Evolutionary conservation across 2,888 invertebrate species (phyloP).

Genomic region (Drosophila mettleri): DNA sequence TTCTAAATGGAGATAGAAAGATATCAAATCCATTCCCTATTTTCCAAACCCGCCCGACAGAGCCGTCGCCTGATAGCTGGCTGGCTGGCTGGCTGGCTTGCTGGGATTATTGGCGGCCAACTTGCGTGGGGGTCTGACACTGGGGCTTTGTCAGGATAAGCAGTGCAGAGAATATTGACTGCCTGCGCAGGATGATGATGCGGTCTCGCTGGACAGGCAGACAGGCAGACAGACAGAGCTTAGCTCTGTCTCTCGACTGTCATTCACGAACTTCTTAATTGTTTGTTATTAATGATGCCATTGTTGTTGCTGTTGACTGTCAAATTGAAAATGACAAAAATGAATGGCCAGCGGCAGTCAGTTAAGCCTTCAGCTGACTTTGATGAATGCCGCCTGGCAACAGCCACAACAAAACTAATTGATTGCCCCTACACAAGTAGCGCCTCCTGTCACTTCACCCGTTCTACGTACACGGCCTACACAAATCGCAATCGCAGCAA

Average conservation of each 20-base stretch:
- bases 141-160: conserved; percentile 45
- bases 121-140: conserved; percentile 39
- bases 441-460: not conserved
- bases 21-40: conserved; percentile 7
- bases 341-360: conserved; percentile 40
- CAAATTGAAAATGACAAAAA: conserved; percentile 69
- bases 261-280: conserved; percentile 70
- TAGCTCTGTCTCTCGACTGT: conserved; percentile 48
- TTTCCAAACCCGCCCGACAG: no score
- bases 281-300: conserved; percentile 73
- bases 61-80: no score
- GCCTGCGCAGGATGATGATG: conserved; percentile 38
- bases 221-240: conserved; percentile 25
- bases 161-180: no score
- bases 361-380: conserved; percentile 59
- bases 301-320: conserved; percentile 53
- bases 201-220: conserved; percentile 21
- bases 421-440: conserved; percentile 48
- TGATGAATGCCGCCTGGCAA: conserved; percentile 70
- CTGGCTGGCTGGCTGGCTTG: no score
- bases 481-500: conserved; percentile 48
- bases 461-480: not conserved
- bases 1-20: conserved; percentile 15
- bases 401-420: conserved; percentile 61
- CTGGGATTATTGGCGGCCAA: conserved; percentile 57